These are phyloP conservation scores for Bombylius major DNA, from an alignment of 2,888 invertebrate species.

Conservation along the genomic window DNA sequence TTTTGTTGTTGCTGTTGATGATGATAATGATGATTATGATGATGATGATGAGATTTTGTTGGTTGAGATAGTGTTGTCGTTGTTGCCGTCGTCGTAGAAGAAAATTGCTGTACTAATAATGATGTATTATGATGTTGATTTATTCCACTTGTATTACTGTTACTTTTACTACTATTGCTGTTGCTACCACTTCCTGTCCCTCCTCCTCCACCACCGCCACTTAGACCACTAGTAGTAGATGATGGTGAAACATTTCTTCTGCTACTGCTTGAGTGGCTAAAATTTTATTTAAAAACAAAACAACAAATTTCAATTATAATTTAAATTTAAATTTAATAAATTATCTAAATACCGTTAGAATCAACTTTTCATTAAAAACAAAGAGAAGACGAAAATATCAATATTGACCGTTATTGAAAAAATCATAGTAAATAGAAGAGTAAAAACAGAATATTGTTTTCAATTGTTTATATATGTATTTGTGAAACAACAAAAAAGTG, in stretches of 20 bases:
- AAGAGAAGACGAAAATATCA: neutral
- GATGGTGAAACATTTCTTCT: neutral
- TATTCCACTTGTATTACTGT: neutral
- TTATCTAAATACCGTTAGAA: too few relatives aligned
- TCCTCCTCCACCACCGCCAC: neutral
- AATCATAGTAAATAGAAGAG: too few relatives aligned
- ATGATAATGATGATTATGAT: neutral
- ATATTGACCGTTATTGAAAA: too few relatives aligned
- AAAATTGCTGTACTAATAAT: too few relatives aligned
- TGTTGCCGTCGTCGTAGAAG: too few relatives aligned
- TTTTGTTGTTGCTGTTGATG: neutral
- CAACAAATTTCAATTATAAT: too few relatives aligned
- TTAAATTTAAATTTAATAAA: neutral
- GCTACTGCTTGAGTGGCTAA: neutral
- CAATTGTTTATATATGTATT: too few relatives aligned
- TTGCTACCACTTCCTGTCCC: neutral
- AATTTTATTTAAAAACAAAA: too few relatives aligned
- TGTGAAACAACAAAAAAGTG: too few relatives aligned
- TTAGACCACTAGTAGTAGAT: neutral
- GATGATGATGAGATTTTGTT: too few relatives aligned
- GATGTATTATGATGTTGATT: neutral
- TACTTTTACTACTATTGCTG: neutral
- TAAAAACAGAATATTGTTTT: too few relatives aligned
- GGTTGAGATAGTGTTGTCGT: too few relatives aligned
- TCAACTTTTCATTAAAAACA: neutral